Evolutionary conservation across 1,140 invertebrate genomes (phyloP), one percentile per base, ranked within the genome.

Genomic region (Zaprionus tsacasi): DNA sequence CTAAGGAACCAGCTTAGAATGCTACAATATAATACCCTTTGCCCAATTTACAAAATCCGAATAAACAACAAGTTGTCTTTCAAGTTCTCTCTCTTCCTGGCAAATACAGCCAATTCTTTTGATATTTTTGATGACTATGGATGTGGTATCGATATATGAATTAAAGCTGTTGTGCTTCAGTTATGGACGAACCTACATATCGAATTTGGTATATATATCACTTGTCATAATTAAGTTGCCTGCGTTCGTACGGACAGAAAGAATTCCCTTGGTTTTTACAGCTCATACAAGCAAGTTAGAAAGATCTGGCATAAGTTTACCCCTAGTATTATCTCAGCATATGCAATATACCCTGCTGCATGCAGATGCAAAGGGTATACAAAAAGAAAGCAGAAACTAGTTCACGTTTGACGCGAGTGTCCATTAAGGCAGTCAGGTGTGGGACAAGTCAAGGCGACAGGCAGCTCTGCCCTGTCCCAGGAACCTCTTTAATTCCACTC

Each of bases 371-470:
- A 15, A 15, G 40, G 40, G 40, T 33, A 10, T 15, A 48, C 12
- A 12, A 61, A 45, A 69, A 76, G 45, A 30, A 64, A 87, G 36
- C 17, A 0, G 57, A 35, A 87, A 82, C 77, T 82, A 58, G 83
- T 80, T 79, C 80, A 73, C 83, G 88, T 88, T 88, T 88, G 70
- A 79, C 79, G 76, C 63, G 56, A 67, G 64, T 70, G 76, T 83
- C 82, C 82, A 86, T 86, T 86, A 86, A 65, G 38, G 52, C 58
- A 38, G 59, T 11, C 72, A 48, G 61, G 55, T 36, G 15, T 12
- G n/a, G 15, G 43, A 70, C 65, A 70, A 76, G 76, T 68, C 79
- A 86, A 86, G 82, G 82, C 67, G 82, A 87, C 79, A 30, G 27
- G 6, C 3, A 30, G 27, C 6, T 69, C 71, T 70, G 69, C 6